phyloP scores from a whole-genome alignment of 1,140 invertebrate species.

The Drosophila sucinea region DNA sequence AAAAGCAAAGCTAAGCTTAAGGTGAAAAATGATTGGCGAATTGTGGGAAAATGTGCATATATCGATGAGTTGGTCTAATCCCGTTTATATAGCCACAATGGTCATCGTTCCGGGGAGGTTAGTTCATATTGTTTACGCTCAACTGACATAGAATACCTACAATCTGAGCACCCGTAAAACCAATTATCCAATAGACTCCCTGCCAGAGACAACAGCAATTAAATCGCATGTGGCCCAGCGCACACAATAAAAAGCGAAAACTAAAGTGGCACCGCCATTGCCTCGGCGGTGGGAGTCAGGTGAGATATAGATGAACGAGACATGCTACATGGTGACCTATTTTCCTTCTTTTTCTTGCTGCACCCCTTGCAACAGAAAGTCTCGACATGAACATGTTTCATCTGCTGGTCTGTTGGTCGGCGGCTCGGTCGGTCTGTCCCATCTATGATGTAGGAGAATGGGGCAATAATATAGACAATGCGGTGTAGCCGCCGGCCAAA shows the following conservation, averaged over 20 bases:
- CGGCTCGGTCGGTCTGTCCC: slow-evolving; percentile 1
- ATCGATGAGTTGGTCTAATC: background rate
- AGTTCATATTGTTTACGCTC: slow-evolving; percentile 15
- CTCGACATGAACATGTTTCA: slow-evolving; percentile 36
- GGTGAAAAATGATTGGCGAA: background rate
- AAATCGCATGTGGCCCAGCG: slow-evolving; percentile 40
- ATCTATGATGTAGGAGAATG: slow-evolving; percentile 8
- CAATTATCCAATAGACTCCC: slow-evolving; percentile 54
- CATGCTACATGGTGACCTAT: slow-evolving; percentile 56
- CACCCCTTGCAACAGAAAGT: background rate
- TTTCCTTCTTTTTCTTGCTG: slow-evolving; percentile 20
- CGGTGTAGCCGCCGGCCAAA: slow-evolving; percentile 19
- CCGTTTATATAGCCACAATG: background rate
- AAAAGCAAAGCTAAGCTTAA: background rate
- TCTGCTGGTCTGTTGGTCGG: slow-evolving; percentile 12
- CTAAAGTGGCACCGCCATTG: slow-evolving; percentile 47
- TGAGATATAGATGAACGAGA: background rate
- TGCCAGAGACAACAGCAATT: slow-evolving; percentile 49
- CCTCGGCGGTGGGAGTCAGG: slow-evolving; percentile 15
- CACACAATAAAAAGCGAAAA: slow-evolving; percentile 42
- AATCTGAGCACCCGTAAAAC: slow-evolving; percentile 45
- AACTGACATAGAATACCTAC: slow-evolving; percentile 17
- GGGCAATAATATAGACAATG: slow-evolving; percentile 28
- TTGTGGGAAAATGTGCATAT: background rate
- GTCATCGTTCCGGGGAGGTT: background rate